phyloP scores from a whole-genome alignment of 2,113 vertebrate species.

The Cathartes aura region DNA sequence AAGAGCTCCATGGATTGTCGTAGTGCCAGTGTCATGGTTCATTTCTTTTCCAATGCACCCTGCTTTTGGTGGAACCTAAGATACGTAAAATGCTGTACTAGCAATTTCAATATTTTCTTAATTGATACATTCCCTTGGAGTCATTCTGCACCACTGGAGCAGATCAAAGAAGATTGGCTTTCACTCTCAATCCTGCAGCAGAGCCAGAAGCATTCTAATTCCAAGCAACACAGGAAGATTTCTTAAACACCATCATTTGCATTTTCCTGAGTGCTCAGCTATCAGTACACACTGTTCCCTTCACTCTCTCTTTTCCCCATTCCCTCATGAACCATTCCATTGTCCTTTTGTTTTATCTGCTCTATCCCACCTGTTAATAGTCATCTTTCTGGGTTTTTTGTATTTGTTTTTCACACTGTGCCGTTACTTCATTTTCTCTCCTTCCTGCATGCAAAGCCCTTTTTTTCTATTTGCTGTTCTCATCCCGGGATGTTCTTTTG shows the following conservation, averaged over 20 bases:
- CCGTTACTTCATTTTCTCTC: not conserved
- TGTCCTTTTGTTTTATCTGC: not conserved
- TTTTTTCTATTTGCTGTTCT: not conserved
- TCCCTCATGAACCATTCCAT: not conserved
- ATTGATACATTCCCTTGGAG: slow-evolving; percentile 53
- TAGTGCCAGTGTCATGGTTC: not conserved
- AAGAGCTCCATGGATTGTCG: not conserved
- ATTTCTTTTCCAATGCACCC: not conserved
- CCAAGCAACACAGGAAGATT: slow-evolving; percentile 2
- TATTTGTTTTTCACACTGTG: not conserved
- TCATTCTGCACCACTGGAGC: slow-evolving; percentile 37
- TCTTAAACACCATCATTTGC: slow-evolving; percentile 15
- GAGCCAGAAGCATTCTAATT: slow-evolving; percentile 43
- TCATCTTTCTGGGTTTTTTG: not conserved
- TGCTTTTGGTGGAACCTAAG: slow-evolving; percentile 7
- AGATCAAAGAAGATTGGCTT: slow-evolving; percentile 57
- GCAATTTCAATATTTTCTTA: slow-evolving; percentile 59
- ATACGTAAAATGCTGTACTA: slow-evolving; percentile 1
- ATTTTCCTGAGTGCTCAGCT: slow-evolving; percentile 31
- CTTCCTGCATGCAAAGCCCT: not conserved
- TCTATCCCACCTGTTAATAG: not conserved
- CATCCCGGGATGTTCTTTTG: rapidly evolving
- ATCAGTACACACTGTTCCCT: not conserved
- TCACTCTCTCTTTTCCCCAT: not conserved
- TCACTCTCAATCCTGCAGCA: slow-evolving; percentile 4